Conservation (phyloP, 2,888 invertebrate genomes). For the Oligia latruncula region DNA sequence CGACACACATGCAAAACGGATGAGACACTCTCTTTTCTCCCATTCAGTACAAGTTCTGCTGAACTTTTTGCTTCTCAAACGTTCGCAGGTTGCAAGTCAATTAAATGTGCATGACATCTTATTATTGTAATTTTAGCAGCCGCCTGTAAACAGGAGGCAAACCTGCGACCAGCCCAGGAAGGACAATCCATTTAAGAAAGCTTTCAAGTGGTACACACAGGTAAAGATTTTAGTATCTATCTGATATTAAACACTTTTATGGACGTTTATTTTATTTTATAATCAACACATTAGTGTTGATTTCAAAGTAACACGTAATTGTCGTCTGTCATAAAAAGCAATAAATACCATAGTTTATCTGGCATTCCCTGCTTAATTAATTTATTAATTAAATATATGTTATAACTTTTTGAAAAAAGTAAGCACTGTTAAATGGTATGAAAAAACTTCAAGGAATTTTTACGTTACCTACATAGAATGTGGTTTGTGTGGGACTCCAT, state of each 20-base stretch:
- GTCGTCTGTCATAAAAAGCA: neutral
- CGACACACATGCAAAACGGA: neutral
- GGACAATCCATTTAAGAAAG: constrained; percentile 79
- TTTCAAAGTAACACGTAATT: no score
- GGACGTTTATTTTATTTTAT: neutral
- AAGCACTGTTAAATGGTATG: neutral
- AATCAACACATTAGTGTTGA: neutral
- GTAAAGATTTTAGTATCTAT: constrained; percentile 64
- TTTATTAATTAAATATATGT: neutral
- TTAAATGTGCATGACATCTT: neutral
- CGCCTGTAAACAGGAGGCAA: constrained; percentile 52
- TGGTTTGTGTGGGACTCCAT: neutral
- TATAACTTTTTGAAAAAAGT: neutral
- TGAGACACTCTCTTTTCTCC: neutral
- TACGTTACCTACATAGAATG: neutral
- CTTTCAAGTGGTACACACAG: constrained; percentile 85
- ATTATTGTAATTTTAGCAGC: constrained; percentile 46
- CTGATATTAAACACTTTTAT: neutral
- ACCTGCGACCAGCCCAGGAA: constrained; percentile 65
- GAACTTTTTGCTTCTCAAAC: neutral
- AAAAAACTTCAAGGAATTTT: neutral
- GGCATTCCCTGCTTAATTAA: neutral
- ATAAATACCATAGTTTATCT: neutral
- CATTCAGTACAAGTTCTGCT: neutral
- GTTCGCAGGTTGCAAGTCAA: neutral